These are phyloP conservation scores for Stichopus chloronotus DNA, from an alignment of 35 echinoderm and acorn worm genomes.

Conservation along the genomic window DNA sequence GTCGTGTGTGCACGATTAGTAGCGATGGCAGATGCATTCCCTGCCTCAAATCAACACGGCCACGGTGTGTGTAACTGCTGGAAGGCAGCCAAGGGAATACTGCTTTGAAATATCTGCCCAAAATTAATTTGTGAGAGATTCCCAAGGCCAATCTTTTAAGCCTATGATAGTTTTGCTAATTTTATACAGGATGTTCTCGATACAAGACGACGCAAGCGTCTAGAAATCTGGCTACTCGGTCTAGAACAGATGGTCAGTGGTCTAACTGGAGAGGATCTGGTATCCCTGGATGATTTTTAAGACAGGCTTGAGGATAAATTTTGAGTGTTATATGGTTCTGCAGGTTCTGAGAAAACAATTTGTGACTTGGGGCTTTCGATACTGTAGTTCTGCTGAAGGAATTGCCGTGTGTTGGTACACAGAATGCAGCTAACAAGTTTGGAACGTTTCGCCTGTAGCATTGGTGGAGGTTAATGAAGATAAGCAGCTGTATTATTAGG, in stretches of 20 bases:
- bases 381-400: too few species aligned
- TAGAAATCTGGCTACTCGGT: neutral
- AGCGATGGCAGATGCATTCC: too few species aligned
- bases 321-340: too few species aligned
- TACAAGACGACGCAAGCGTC: neutral
- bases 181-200: neutral
- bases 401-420: too few species aligned
- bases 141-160: neutral
- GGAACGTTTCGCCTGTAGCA: too few species aligned
- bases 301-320: too few species aligned
- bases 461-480: too few species aligned
- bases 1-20: neutral
- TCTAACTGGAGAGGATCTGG: neutral
- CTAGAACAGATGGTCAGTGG: neutral
- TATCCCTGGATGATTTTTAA: neutral
- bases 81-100: neutral
- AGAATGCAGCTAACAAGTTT: too few species aligned
- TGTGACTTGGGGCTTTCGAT: too few species aligned
- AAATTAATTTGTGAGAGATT: slow-evolving; percentile 27
- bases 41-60: too few species aligned
- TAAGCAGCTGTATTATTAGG: too few species aligned
- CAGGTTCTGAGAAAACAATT: too few species aligned
- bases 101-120: slow-evolving; percentile 1
- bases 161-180: neutral
- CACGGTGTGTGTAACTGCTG: neutral